Evolutionary conservation across 2,113 vertebrate genomes (phyloP).

Genomic region (Ptilorrhoa leucosticta): DNA sequence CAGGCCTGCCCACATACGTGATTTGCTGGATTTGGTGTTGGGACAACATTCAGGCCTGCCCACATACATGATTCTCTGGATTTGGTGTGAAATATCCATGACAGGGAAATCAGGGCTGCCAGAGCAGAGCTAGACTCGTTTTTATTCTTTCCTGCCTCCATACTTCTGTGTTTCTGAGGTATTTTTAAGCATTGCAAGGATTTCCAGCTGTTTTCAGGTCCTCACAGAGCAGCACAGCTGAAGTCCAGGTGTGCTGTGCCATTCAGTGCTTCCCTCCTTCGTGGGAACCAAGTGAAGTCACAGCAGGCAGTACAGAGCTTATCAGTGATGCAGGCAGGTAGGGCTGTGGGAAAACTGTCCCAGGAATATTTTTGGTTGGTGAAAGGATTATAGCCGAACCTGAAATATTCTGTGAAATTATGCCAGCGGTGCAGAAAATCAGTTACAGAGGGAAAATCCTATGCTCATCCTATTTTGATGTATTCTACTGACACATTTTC

Average conservation of each 20-base stretch:
- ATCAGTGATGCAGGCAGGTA: neutral
- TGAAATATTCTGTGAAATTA: neutral
- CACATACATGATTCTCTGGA: neutral
- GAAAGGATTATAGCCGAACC: neutral
- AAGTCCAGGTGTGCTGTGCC: neutral
- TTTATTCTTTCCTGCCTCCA: neutral
- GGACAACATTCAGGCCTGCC: neutral
- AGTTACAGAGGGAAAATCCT: neutral
- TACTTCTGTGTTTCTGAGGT: neutral
- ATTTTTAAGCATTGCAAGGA: neutral
- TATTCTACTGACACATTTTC: neutral
- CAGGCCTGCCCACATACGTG: neutral
- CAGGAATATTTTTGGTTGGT: neutral
- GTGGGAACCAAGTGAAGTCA: neutral
- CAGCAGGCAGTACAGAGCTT: neutral
- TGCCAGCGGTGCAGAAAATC: neutral
- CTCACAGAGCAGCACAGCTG: neutral
- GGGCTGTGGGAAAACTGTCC: neutral
- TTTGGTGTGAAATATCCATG: neutral
- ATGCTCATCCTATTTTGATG: neutral
- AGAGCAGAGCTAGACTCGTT: neutral
- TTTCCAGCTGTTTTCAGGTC: neutral
- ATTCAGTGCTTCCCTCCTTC: neutral
- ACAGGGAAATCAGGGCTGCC: neutral
- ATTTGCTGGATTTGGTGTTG: neutral